Conservation (phyloP, 2,888 invertebrate genomes). For the Cheilosia soror region DNA sequence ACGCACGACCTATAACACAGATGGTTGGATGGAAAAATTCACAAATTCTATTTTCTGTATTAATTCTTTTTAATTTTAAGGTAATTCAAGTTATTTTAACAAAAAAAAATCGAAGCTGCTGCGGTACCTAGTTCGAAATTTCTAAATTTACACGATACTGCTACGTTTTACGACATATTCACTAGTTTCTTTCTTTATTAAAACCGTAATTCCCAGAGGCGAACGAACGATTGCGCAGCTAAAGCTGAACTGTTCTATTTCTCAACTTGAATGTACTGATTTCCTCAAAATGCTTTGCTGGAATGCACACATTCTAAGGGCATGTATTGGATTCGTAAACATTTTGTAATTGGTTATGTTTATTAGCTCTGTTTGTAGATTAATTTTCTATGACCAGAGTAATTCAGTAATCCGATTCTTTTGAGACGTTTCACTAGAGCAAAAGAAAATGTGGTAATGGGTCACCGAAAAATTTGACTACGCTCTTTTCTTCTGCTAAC, state of each 20-base stretch:
- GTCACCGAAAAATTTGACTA: too few species aligned
- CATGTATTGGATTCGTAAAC: background rate
- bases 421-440: too few species aligned
- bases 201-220: background rate
- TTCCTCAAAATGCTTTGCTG: background rate
- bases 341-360: background rate
- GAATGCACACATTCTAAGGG: background rate
- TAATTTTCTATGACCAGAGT: background rate
- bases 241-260: background rate
- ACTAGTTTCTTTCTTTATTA: background rate
- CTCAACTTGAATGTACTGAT: background rate
- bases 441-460: too few species aligned
- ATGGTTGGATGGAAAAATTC: conserved; percentile 1
- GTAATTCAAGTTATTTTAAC: background rate
- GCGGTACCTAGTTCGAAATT: too few species aligned
- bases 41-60: conserved; percentile 2
- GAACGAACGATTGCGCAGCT: background rate
- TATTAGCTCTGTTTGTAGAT: background rate
- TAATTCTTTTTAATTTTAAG: background rate
- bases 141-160: background rate
- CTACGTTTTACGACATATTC: background rate
- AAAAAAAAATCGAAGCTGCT: too few species aligned
- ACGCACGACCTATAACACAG: conserved; percentile 4
- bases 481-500: too few species aligned
- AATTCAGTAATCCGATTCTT: too few species aligned